These are phyloP conservation scores for Hipparchia semele DNA, from an alignment of 2,888 invertebrate genomes.

Conservation along the genomic window DNA sequence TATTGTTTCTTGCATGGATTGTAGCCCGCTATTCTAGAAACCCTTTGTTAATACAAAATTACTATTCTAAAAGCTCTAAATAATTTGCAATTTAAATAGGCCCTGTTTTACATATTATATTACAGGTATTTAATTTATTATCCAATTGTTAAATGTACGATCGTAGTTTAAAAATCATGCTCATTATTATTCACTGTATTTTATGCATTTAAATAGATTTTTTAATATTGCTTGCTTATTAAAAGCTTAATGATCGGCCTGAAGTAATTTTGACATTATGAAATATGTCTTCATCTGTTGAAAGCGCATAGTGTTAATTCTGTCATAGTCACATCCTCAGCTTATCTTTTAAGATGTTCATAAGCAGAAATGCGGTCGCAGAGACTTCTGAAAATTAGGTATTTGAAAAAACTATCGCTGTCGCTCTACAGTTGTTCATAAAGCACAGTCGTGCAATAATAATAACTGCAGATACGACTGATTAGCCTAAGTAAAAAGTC, in stretches of 20 bases:
- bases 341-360: too few relatives aligned
- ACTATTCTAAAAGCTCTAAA: background rate
- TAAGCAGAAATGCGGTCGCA: too few relatives aligned
- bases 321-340: too few relatives aligned
- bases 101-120: background rate
- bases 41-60: background rate
- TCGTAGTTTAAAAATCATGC: background rate
- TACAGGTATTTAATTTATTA: background rate
- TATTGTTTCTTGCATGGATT: constrained; percentile 13
- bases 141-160: background rate
- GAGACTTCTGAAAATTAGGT: too few relatives aligned
- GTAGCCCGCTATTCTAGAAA: background rate
- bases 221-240: background rate
- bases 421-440: too few relatives aligned
- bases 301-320: too few relatives aligned
- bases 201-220: background rate
- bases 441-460: too few relatives aligned
- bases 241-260: background rate
- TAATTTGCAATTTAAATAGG: constrained; percentile 10
- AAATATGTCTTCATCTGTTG: background rate
- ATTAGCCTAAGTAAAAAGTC: too few relatives aligned
- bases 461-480: too few relatives aligned
- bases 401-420: too few relatives aligned
- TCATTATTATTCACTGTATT: background rate
- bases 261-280: background rate